phyloP scores from a whole-genome alignment of 1,140 invertebrate species.

The Belonocnema kinseyi region DNA sequence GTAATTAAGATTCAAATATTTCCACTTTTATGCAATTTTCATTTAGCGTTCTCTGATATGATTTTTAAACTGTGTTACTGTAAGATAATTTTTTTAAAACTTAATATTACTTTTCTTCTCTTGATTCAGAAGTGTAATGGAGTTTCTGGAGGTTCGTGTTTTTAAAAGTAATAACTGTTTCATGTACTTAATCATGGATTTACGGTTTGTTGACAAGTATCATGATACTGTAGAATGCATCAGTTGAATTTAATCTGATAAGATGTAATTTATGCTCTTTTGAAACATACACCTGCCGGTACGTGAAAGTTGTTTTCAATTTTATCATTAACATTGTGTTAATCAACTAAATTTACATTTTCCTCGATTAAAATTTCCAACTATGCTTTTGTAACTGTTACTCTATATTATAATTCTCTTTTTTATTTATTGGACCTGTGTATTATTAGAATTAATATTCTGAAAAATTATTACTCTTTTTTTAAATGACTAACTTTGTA shows the following conservation, averaged over 20 bases:
- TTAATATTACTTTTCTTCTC: not conserved
- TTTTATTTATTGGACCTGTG: too few species aligned
- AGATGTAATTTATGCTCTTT: conserved; percentile 1
- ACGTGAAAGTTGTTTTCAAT: conserved; percentile 10
- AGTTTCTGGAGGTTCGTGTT: not conserved
- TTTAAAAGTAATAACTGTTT: not conserved
- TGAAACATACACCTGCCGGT: not conserved
- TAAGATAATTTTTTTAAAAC: too few species aligned
- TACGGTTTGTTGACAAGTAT: not conserved
- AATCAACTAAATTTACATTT: not conserved
- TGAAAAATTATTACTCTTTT: too few species aligned
- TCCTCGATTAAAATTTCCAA: too few species aligned
- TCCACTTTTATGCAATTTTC: too few species aligned
- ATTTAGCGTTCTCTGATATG: too few species aligned
- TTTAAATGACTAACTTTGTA: too few species aligned
- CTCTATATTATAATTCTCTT: too few species aligned
- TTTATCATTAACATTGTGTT: conserved; percentile 3
- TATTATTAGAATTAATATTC: too few species aligned
- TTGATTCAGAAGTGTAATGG: not conserved
- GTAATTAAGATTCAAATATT: too few species aligned
- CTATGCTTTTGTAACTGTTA: too few species aligned
- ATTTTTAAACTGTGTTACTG: too few species aligned
- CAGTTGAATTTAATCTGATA: conserved; percentile 18
- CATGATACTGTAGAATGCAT: not conserved
- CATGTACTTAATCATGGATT: not conserved